Percentiles rank a stretch among this genome's conserved stretches.
Evolutionary conservation across 2,113 vertebrate genomes (phyloP).

Genomic region (Mus spicilegus): DNA sequence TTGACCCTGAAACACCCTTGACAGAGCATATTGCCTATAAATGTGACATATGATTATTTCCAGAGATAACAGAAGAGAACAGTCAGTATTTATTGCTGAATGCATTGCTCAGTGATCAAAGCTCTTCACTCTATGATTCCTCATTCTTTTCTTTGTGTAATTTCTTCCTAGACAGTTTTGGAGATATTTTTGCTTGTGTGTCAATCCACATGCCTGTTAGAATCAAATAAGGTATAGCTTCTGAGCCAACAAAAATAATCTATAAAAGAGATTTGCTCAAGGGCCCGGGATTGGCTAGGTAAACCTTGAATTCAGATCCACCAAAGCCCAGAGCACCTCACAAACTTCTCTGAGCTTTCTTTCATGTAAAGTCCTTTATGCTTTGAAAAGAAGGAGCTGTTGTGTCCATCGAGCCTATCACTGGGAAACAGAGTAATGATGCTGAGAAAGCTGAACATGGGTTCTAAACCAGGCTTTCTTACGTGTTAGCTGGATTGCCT

Average conservation of each 20-base stretch:
- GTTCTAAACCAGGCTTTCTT: background rate
- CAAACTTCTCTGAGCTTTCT: background rate
- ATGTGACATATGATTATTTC: background rate
- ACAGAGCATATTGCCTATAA: background rate
- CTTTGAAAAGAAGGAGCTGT: background rate
- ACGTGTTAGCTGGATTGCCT: background rate
- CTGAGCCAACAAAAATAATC: background rate
- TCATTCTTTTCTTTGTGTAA: background rate
- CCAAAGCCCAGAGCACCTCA: background rate
- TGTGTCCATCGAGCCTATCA: background rate
- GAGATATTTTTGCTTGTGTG: constrained; percentile 8
- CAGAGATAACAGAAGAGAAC: background rate
- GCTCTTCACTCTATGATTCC: background rate
- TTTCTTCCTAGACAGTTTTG: background rate
- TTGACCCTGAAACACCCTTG: background rate
- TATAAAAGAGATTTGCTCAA: background rate
- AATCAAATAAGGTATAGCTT: constrained; percentile 7
- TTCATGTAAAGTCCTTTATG: background rate
- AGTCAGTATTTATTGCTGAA: background rate
- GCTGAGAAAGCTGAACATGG: background rate
- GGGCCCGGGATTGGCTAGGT: background rate
- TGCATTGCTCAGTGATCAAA: background rate
- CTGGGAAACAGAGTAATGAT: background rate
- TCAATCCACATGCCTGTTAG: background rate
- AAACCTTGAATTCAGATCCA: background rate